Conservation (phyloP, 2,113 vertebrate genomes). For the Balaeniceps rex region DNA sequence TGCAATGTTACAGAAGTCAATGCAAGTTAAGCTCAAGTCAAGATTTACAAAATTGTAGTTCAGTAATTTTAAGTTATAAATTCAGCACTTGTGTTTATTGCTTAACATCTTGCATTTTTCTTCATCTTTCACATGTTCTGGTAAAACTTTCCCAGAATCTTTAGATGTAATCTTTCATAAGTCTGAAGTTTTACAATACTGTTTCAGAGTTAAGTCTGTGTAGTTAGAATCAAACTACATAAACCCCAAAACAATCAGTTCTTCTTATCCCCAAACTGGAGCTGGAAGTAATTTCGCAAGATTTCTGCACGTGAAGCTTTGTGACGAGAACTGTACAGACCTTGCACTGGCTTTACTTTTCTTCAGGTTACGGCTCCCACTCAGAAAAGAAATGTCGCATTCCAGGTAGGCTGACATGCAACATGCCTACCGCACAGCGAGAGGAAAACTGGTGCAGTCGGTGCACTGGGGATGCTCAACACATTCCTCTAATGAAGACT, state of each 20-base stretch:
- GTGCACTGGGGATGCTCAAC: background rate
- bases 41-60: background rate
- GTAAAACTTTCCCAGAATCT: background rate
- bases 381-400: background rate
- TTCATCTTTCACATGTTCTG: background rate
- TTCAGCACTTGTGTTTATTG: background rate
- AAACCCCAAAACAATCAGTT: background rate
- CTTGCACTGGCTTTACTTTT: background rate
- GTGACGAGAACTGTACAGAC: background rate
- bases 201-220: background rate
- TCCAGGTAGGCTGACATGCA: background rate
- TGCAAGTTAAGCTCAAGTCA: background rate
- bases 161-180: background rate
- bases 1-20: background rate
- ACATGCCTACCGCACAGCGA: too few relatives aligned
- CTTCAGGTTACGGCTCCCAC: background rate
- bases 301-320: background rate
- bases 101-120: background rate
- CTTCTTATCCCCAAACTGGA: background rate
- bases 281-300: background rate
- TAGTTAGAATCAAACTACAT: background rate
- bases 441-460: background rate
- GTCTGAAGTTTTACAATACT: background rate
- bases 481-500: background rate
- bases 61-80: background rate